phyloP scores from a whole-genome alignment of 2,888 invertebrate species.

The Gymnosoma rotundatum region DNA sequence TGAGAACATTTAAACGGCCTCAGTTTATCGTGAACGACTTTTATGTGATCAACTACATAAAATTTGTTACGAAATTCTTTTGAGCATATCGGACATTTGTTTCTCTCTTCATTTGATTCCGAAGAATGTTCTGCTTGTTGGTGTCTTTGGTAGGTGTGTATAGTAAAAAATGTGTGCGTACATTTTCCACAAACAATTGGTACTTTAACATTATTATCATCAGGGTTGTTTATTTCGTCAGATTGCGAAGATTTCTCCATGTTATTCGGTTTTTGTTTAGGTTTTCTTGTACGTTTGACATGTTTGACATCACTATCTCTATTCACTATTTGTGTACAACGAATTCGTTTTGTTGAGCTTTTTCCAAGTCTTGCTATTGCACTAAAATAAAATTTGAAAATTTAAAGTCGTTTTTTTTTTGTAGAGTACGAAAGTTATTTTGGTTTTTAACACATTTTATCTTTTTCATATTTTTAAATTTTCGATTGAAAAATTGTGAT shows the following conservation, averaged over 20 bases:
- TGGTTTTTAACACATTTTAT: not conserved
- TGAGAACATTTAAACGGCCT: conserved; percentile 67
- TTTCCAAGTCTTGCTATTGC: conserved; percentile 33
- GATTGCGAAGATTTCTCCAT: not conserved
- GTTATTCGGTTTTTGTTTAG: conserved; percentile 10
- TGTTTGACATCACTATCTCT: not conserved
- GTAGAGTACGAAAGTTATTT: conserved; percentile 16
- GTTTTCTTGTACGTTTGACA: conserved; percentile 9
- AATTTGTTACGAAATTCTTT: conserved; percentile 58
- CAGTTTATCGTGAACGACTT: conserved; percentile 60
- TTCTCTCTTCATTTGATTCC: conserved; percentile 23
- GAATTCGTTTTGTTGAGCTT: conserved; percentile 30
- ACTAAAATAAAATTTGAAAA: conserved; percentile 51
- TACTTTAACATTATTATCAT: conserved; percentile 7
- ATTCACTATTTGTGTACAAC: conserved; percentile 40
- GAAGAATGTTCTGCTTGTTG: conserved; percentile 50
- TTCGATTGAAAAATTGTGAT: not conserved
- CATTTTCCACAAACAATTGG: conserved; percentile 51
- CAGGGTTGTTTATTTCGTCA: not conserved
- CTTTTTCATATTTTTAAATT: not conserved
- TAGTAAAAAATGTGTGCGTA: conserved; percentile 40
- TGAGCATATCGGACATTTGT: conserved; percentile 55
- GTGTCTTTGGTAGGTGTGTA: conserved; percentile 51
- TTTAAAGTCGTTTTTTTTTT: conserved; percentile 21
- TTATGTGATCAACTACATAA: conserved; percentile 61